Base-by-base conservation (phyloP, 2,888 invertebrate species). In the Dasypogon diadema region DNA sequence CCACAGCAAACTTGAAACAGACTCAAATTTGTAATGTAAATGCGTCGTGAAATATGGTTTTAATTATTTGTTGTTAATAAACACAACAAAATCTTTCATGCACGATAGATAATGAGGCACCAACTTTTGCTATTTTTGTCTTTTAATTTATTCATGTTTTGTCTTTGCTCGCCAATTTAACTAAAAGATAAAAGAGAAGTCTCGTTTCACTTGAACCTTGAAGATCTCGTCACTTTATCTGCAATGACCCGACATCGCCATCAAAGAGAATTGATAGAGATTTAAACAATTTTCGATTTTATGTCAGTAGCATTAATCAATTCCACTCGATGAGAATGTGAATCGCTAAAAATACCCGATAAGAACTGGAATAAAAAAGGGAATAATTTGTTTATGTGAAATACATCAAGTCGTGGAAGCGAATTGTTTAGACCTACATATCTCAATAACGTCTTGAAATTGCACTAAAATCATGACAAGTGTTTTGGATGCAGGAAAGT, bases 401-500 rank as follows among this genome's bases (percentile, higher is more conserved):
- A 37, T 30, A 37, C 18, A 60, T 60, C 37, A 60, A 60, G 60
- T 34, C 48, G 18, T 48, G 65, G 48, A 24, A 48, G 22, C 16
- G 48, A 58, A 48, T 37, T 56, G 56, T 46, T 42, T 48, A 42
- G 75, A 70, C 48, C 26, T 24, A 46, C 37, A n/a, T n/a, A n/a
- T n/a, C 68, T 55, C 55, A 12, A 68, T 37, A 22, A 46, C 75
- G 55, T 14, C n/a, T 8, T 16, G 26, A 24, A 48, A 37, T 22
- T n/a, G 12, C 21, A 22, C 16, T 51, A 65, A 18, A 72, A 78
- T 74, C 58, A 80, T 80, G 79, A 85, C 86, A 82, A 85, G 84
- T 81, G 81, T 84, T 77, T 83, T 85, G 75, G 83, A 84, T 78
- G 83, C 82, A 79, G 86, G 86, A 77, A 85, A 83, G 79, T 86